Evolutionary conservation across 2,113 vertebrate genomes (phyloP), one percentile per base, ranked within the genome.

Genomic region (Clinocottus analis): DNA sequence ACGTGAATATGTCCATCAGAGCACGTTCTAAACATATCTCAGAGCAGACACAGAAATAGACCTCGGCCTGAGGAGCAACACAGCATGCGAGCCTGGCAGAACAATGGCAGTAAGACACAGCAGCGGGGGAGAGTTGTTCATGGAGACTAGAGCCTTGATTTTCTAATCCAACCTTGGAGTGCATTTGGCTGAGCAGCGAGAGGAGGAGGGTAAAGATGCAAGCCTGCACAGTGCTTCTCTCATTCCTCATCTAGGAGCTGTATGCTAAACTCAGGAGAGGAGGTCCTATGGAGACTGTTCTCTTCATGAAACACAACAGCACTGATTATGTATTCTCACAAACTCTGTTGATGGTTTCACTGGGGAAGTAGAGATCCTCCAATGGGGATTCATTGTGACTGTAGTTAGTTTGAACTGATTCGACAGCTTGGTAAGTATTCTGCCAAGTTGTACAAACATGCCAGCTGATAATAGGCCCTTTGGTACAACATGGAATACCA

Each of bases 161-260:
- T 29, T 66, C 61, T 72, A 49, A 79, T 72, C 69, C 51, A 58
- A 64, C 11, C 45, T 61, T 37, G 25, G 23, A 14, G 56, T 45
- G 47, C 21, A 47, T 71, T 51, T 61, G 63, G 29, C 21, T 62
- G 71, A 25, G 29, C 8, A 25, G 43, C 5, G 2, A 49, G 27
- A 33, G n/a, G 25, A 43, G 72, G 19, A 1, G 49, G 63, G 12
- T 27, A 8, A 27, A 63, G 10, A 47, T 35, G 39, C 2, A 69
- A 17, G 31, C 49, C 47, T 11, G 4, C 13, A 39, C n/a, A n/a
- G 47, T 13, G 41, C 41, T 43, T 33, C 47, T 12, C 25, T 47
- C 13, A 6, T 25, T 7, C 21, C n/a, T 49, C 21, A 9, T 72
- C 4, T 19, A 70, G 67, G 3, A 69, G 51, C 13, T n/a, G n/a